Conservation (phyloP, 2,113 vertebrate genomes). For the Phalacrocorax pelagicus region DNA sequence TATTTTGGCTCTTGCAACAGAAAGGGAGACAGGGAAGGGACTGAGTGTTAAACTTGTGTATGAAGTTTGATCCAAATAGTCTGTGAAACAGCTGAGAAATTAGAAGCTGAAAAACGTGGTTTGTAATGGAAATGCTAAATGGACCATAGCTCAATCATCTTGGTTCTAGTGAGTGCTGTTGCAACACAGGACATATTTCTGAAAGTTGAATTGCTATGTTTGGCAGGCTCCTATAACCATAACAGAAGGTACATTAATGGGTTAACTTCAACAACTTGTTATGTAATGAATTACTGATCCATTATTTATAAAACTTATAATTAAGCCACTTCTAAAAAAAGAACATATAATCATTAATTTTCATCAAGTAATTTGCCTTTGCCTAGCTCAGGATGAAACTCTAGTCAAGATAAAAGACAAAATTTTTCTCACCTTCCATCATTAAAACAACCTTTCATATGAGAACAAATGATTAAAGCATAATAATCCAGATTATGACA, state of each 20-base stretch:
- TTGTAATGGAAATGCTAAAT: background rate
- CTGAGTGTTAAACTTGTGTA: background rate
- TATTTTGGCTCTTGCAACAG: background rate
- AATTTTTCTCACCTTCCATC: conserved; percentile 12
- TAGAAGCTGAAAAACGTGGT: background rate
- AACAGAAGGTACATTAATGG: conserved; percentile 14
- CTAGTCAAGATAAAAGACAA: background rate
- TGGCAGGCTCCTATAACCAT: background rate
- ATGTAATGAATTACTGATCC: conserved; percentile 35
- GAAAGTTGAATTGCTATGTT: background rate
- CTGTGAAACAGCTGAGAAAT: background rate
- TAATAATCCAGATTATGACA: background rate
- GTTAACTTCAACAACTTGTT: conserved; percentile 6
- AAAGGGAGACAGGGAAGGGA: background rate
- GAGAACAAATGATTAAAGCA: background rate
- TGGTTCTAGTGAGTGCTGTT: background rate
- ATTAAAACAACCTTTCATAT: background rate
- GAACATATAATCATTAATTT: conserved; percentile 28
- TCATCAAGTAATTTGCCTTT: conserved; percentile 32
- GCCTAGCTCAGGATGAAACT: background rate
- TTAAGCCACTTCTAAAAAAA: conserved; percentile 35
- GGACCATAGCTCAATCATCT: background rate
- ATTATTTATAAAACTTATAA: conserved; percentile 56
- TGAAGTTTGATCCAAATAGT: background rate
- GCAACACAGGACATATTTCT: background rate